Evolutionary conservation across 2,888 invertebrate genomes (phyloP), one percentile per base, ranked within the genome.

Genomic region (Lithosia quadra): DNA sequence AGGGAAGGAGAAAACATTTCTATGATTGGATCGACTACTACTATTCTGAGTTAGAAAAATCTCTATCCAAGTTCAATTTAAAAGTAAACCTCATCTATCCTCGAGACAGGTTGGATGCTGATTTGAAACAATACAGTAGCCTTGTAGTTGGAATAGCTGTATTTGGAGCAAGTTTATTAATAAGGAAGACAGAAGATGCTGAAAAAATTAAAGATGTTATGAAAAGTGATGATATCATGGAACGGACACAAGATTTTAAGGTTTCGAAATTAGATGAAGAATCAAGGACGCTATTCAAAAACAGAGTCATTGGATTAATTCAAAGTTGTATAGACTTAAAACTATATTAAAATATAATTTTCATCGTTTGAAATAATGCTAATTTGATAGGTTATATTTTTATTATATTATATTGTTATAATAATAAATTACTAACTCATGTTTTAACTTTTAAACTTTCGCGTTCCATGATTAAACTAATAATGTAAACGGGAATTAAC

Each of bases 11-110:
- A 0, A 68, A 84, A 28, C 67, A 86, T 56, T 89, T 79, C 43
- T 57, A 82, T 2, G 81, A 80, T 2, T 87, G 86, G 84, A 73
- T 86, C 4, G 83, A 86, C 58, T 79, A 78, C 60, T 87, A 87
- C 55, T 76, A 87, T 55, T 58, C 64, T 9, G 78, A 79, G 63
- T 67, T 87, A 39, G 83, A 83, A 7, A 79, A 82, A 1, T 71
- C 73, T 2, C 68, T 87, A n/a, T 62, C 69, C 0, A 75, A 82
- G 34, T 80, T 77, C 53, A 79, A 78, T 3, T 65, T 86, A 5
- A 81, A 82, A 71, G 79, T 74, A 4, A 75, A 74, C 53, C 71
- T 63, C 3, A 36, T 83, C 0, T 87, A 83, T 36, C 77, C 86
- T 0, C 76, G 66, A 75, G 80, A 83, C 0, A 77, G 78, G 59